phyloP scores from a whole-genome alignment of 1,140 invertebrate species.

The Trichonephila clavata region DNA sequence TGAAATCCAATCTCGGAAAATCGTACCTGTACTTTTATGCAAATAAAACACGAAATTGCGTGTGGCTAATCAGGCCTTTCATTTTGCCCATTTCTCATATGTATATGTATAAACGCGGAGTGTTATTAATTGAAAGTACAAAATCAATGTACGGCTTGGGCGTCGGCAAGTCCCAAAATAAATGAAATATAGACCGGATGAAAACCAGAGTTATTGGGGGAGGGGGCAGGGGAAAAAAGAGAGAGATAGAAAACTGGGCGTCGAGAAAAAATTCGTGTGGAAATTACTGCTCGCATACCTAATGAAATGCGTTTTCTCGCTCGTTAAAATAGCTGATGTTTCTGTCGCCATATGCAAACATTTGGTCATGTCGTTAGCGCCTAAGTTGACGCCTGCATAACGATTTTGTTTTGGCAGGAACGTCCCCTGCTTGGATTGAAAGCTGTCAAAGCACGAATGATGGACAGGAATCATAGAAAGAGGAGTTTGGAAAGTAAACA shows the following conservation, averaged over 20 bases:
- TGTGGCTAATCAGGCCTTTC: conserved; percentile 36
- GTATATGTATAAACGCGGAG: conserved; percentile 19
- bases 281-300: conserved; percentile 30
- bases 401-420: not conserved
- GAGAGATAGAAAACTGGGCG: not conserved
- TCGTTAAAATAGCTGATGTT: conserved; percentile 40
- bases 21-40: conserved; percentile 30
- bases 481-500: too few species aligned
- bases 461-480: not conserved
- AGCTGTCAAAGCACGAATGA: not conserved
- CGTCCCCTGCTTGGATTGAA: not conserved
- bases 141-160: conserved; percentile 24
- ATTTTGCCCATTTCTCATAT: conserved; percentile 37
- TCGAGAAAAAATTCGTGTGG: not conserved
- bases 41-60: conserved; percentile 51
- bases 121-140: conserved; percentile 35
- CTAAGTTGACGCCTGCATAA: conserved; percentile 41
- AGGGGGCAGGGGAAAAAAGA: not conserved
- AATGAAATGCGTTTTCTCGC: conserved; percentile 36
- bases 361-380: conserved; percentile 51
- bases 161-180: conserved; percentile 3
- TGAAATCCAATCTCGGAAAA: not conserved
- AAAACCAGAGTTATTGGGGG: not conserved
- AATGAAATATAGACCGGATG: conserved; percentile 26
- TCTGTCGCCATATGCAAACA: conserved; percentile 46